Evolutionary conservation across 2,797 vertebrate genomes (phyloP), one percentile per base, ranked within the genome.

Genomic region (Chelon auratus): DNA sequence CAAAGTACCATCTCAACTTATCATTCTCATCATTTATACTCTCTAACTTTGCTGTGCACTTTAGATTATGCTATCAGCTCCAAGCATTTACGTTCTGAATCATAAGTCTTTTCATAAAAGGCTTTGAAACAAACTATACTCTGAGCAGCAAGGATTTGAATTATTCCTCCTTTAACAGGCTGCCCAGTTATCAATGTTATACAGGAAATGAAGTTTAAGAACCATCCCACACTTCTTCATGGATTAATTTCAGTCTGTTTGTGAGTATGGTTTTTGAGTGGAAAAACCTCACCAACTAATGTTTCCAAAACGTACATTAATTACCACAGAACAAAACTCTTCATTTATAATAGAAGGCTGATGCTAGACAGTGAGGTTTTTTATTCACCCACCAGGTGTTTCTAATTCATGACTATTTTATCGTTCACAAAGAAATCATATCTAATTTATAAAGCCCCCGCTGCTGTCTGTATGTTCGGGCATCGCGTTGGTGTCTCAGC

Each of bases 361-460:
- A 73, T 9, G 59, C 76, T 30, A 5, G 47, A 26, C 37, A n/a
- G 17, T 1, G 26, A 33, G 7, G 1, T 9, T 18, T 52, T 42
- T 14, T 4, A n/a, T 13, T 61, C 45, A 22, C 43, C 14, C 2
- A 2, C 17, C 1, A 10, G 30, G 20, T 66, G 75, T 78, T 55
- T 70, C 36, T 58, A 72, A 83, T 78, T 78, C 3, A 73, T 43
- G 36, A 15, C 40, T 6, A 54, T 63, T 76, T 47, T 53, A 5
- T 50, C 7, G 13, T 42, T 51, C 24, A 80, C 75, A 75, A 75
- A 68, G 60, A 22, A 9, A 63, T 76, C 69, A 76, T 86, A 73
- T 75, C 39, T 87, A 67, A 87, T 86, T 80, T 15, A 88, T 72
- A 42, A 81, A 72, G 62, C 48, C 58, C 42, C 43, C 42, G 1